Evolutionary conservation across 2,888 invertebrate genomes (phyloP), one percentile per base, ranked within the genome.

Genomic region (Trachelus stipa): DNA sequence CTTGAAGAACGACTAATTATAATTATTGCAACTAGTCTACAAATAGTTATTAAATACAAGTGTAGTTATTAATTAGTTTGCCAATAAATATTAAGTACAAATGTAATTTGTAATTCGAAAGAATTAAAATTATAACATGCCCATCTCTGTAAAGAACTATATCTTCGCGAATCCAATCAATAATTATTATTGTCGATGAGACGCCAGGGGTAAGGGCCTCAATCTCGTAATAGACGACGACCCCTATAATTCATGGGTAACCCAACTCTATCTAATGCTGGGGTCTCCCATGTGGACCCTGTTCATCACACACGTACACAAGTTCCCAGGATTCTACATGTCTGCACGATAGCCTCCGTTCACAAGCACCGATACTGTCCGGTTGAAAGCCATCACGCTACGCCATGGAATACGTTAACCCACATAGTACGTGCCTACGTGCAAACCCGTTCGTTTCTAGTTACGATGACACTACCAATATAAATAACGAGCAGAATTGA

Each of bases 211-310:
- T 73, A 74, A 85, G 83, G 80, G 81, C 83, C 84, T 77, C 79
- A 80, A 88, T 85, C 83, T 85, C 78, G 80, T 87, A 86, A 88
- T 84, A 82, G 83, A 83, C 80, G 81, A 80, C 74, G 83, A 80
- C 81, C 82, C 83, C 80, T 80, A 84, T 84, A 86, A 85, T 85
- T 82, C 82, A 83, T 75, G 80, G 80, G 71, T 75, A 81, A 80
- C 81, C 83, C 79, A 82, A 81, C 82, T 83, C 82, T 82, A 81
- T 83, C 80, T 83, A 84, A 87, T 81, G 77, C 80, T 78, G 77
- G 79, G 76, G 69, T 78, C 78, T 76, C 75, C 78, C 34, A 74
- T 76, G 80, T 83, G 78, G 75, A 81, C 75, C 56, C 74, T 76
- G 81, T 76, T 78, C 79, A 75, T 79, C 73, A 76, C 68, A 40